These are phyloP conservation scores for Pachycephus smyrnensis DNA, from an alignment of 2,888 invertebrate species.

Conservation along the genomic window DNA sequence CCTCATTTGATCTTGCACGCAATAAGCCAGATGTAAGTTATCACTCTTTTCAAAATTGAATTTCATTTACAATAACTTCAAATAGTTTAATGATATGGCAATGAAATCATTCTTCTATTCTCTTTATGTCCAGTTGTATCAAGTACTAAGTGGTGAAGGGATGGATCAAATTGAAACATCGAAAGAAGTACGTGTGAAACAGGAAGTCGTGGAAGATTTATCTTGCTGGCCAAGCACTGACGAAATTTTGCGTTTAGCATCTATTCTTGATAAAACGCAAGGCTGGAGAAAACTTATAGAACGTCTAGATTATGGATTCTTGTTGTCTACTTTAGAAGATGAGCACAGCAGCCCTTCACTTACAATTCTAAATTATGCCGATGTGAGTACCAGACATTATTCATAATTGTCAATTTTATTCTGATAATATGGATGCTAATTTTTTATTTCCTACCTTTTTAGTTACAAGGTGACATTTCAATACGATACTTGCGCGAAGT, in stretches of 20 bases:
- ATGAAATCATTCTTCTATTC: not conserved
- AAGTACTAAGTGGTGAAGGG: constrained; percentile 21
- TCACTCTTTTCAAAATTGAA: not conserved
- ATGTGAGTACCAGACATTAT: constrained; percentile 43
- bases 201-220: constrained; percentile 45
- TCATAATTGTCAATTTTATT: not conserved
- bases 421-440: constrained; percentile 5
- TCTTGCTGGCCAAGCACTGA: constrained; percentile 48
- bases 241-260: constrained; percentile 67
- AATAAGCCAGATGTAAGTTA: constrained; percentile 55
- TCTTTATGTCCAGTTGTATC: not conserved
- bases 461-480: constrained; percentile 46
- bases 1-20: constrained; percentile 66
- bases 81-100: not conserved
- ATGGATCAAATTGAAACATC: constrained; percentile 25
- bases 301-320: constrained; percentile 69
- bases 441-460: constrained; percentile 19
- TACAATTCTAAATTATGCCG: constrained; percentile 70
- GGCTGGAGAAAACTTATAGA: constrained; percentile 74
- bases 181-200: constrained; percentile 44
- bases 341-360: constrained; percentile 69
- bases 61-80: not conserved
- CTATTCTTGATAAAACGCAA: constrained; percentile 70
- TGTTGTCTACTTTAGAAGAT: constrained; percentile 68
- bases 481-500: constrained; percentile 52